Evolutionary conservation across 2,113 vertebrate genomes (phyloP), one percentile per base, ranked within the genome.

Genomic region (Nothobranchius furzeri): DNA sequence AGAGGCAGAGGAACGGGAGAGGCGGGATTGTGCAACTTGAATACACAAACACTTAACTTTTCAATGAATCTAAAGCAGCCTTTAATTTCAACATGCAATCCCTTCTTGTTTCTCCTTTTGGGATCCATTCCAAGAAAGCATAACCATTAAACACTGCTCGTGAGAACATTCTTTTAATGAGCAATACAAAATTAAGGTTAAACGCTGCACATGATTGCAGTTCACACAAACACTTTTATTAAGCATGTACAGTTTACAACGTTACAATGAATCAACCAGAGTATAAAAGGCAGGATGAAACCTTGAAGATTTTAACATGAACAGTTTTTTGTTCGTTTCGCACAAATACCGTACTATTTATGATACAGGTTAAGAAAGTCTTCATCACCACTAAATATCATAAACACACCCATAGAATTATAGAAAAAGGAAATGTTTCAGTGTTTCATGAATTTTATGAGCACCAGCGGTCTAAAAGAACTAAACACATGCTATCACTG

Each of bases 191-290:
- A 11, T 12, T 12, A 12, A 4, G 49, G 43, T 42, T 82, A 86
- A 89, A 83, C 71, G 86, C 30, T 52, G 63, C 64, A 81, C 75
- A 52, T 68, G 35, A 71, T 69, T 83, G 58, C 68, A 48, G 54
- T 81, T 81, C 84, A 75, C 82, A 68, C 75, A 73, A 83, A 85
- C 76, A 69, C 59, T 69, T 91, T 91, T 89, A 88, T 90, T 90
- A 79, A 76, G 66, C 76, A 67, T 77, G 71, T 85, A 81, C 73
- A 78, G 73, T 62, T 81, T 37, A 9, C 81, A 75, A 82, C 81
- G 77, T 73, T 60, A 79, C 60, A 64, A 75, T 88, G 70, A 61
- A 89, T 88, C 86, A 84, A 82, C 57, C 80, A 64, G 45, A 25
- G 70, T 79, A 85, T 88, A 66, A 84, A 86, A 86, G 62, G 49